Evolutionary conservation across 2,113 vertebrate species (phyloP).

Genomic region (Dipodomys stephensi): DNA sequence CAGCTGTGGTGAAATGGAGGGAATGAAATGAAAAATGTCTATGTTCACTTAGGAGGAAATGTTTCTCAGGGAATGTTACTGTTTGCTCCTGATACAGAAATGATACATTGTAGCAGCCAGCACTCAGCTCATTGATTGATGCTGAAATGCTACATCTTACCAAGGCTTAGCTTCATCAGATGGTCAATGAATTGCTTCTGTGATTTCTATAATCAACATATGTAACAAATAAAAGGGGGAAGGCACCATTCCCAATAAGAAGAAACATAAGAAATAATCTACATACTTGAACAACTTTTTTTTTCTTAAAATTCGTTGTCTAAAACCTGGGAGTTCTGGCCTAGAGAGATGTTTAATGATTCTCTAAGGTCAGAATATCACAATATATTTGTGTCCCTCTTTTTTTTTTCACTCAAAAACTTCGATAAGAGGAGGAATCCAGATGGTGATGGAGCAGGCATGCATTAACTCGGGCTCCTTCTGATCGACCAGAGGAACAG

Average conservation of each 20-base stretch:
- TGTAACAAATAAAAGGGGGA: not conserved
- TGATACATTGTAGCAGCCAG: not conserved
- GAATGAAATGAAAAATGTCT: not conserved
- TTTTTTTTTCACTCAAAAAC: not conserved
- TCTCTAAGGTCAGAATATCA: not conserved
- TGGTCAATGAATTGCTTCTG: not conserved
- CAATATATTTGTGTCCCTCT: not conserved
- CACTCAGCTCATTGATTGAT: not conserved
- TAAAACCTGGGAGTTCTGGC: not conserved
- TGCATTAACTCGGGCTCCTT: too few species aligned
- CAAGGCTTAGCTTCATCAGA: too few species aligned
- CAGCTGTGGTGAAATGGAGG: not conserved
- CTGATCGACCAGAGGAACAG: too few species aligned
- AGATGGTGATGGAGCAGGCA: too few species aligned
- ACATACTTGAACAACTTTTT: not conserved
- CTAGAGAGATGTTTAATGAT: not conserved
- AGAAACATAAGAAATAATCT: not conserved
- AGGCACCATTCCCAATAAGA: not conserved
- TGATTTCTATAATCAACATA: not conserved
- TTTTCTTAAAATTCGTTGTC: not conserved
- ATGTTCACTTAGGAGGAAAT: not conserved
- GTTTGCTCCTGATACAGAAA: not conserved
- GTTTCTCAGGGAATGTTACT: not conserved
- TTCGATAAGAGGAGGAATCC: too few species aligned
- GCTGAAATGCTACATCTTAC: too few species aligned